phyloP scores from a whole-genome alignment of 2,888 invertebrate genomes.

The Aelia acuminata region DNA sequence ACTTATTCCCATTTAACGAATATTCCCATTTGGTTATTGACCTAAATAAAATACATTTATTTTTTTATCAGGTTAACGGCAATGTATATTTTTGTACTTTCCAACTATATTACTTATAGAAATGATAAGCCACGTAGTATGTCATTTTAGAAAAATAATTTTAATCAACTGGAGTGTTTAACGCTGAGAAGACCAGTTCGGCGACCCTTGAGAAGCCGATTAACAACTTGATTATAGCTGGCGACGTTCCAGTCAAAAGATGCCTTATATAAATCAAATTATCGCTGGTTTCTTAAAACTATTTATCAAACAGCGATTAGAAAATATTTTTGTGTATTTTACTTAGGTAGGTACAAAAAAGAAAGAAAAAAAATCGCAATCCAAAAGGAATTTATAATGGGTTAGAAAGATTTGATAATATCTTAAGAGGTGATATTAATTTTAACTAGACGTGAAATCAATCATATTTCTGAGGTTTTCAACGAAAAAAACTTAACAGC shows the following conservation, averaged over 20 bases:
- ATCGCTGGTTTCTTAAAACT: neutral
- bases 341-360: neutral
- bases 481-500: too few species aligned
- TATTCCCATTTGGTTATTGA: too few species aligned
- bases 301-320: neutral
- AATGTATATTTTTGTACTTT: too few species aligned
- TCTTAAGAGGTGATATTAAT: neutral
- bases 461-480: too few species aligned
- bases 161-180: neutral
- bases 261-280: conserved; percentile 4
- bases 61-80: too few species aligned
- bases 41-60: too few species aligned
- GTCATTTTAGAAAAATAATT: neutral
- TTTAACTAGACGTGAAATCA: neutral
- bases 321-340: neutral
- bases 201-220: neutral
- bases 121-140: neutral
- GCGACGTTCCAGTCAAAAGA: neutral
- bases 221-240: neutral
- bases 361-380: neutral
- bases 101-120: neutral
- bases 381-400: neutral
- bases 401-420: neutral
- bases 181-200: neutral
- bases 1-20: too few species aligned